Conservation (phyloP, 2,797 vertebrate genomes). For the Galago senegalensis region DNA sequence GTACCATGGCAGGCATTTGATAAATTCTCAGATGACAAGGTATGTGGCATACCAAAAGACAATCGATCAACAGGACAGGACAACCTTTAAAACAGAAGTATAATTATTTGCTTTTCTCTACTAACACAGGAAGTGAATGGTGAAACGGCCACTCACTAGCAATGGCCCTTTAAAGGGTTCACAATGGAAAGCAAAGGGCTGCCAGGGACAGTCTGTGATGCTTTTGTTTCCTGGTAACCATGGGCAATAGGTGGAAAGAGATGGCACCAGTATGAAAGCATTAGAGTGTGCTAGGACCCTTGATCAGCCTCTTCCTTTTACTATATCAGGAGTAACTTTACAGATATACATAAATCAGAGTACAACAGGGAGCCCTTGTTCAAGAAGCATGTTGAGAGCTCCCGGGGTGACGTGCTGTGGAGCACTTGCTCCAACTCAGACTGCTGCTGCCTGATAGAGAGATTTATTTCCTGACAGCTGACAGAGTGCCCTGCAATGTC, state of each 20-base stretch:
- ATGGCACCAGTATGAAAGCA: not conserved
- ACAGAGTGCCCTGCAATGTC: not conserved
- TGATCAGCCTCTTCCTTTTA: constrained; percentile 33
- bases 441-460: constrained; percentile 39
- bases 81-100: not conserved
- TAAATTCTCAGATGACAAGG: not conserved
- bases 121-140: not conserved
- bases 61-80: not conserved
- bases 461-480: constrained; percentile 66
- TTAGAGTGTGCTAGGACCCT: not conserved
- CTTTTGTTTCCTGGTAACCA: not conserved
- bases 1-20: fast-evolving
- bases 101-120: not conserved
- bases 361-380: constrained; percentile 45
- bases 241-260: not conserved
- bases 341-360: constrained; percentile 63
- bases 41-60: not conserved
- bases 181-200: not conserved
- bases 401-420: not conserved
- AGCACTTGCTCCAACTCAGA: constrained; percentile 25
- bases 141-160: not conserved
- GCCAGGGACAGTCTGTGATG: not conserved
- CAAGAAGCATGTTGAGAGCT: constrained; percentile 27
- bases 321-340: not conserved
- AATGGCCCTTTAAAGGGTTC: not conserved